Base-by-base conservation (phyloP, 2,113 vertebrate genomes). In the Irena cyanogastra region DNA sequence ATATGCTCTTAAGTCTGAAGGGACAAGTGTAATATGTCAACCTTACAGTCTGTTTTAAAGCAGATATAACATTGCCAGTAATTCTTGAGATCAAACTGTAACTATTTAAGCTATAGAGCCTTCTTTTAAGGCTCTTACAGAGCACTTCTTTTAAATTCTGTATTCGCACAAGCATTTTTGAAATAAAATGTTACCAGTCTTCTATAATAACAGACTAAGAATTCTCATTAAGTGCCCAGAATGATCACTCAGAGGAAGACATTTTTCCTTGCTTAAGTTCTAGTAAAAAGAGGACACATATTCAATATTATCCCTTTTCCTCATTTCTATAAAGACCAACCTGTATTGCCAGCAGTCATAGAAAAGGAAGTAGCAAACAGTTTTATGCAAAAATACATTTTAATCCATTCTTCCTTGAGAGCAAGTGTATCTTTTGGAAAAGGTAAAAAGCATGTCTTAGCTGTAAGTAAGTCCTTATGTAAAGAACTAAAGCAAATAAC, bases 351-450 rank as follows among this genome's bases (percentile, higher is more conserved):
- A 95, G 89, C 69, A 66, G 75, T 87, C 54, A 59, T 0, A 69
- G 39, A 78, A 74, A 75, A 81, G 17, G 39, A 93, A n/a, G 68
- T 24, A 87, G 56, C 56, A 83, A 95, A 87, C 0, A 1, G 10
- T 16, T 92, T 89, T 78, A 87, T 61, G 70, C 87, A 80, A 60
- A 93, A 80, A 1, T 1, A 83, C 27, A 95, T 94, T 96, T 92
- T 93, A 81, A 69, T 94, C 72, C 54, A 41, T 94, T 95, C 52
- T 95, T 92, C 61, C 63, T 95, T 66, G 68, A 93, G 85, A 96
- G 61, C 52, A 94, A 97, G 90, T 37, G 13, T 47, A 68, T 82
- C 49, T 96, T 95, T 97, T 10, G 7, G 80, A 53, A 89, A 75
- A 88, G 72, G 16, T n/a, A 88, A 74, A 82, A 82, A 83, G 50